Evolutionary conservation across 2,797 vertebrate species (phyloP), one percentile per base, ranked within the genome.

Genomic region (Eptatretus atami): DNA sequence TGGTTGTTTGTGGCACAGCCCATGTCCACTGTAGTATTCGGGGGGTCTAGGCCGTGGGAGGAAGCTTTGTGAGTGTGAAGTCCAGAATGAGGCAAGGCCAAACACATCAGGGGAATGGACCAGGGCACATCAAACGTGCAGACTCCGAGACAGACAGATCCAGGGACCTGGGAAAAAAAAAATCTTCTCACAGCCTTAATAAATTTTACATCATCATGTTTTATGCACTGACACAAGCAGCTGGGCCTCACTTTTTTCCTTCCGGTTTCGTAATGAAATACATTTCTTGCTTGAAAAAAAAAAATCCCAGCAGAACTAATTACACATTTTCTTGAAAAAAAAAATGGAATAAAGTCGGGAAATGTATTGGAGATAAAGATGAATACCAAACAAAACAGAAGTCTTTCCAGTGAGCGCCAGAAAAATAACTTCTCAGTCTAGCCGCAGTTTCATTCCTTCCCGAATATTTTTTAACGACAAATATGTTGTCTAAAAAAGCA

Each of bases 151-250:
- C 31, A 8, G 31, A 44, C 31, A 44, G 31, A 44, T 44, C 31
- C 31, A 44, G 31, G 31, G 31, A 44, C 6, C 31, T 44, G 31
- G 6, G 6, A 44, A 44, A 44, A 44, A 31, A 31, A 44, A 44
- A 44, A 44, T 44, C 31, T 44, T 44, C 31, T 44, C 31, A 44
- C 31, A 44, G 31, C 25, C 57, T 25, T 61, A 25, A 61, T 61
- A 61, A 61, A 61, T 61, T 61, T 61, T 61, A 61, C n/a, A 61
- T 61, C 57, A 25, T 61, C 57, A 61, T 61, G 57, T 61, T 61
- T 61, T n/a, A 61, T 61, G 57, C 57, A 12, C 57, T 61, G 57
- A 61, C 57, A 25, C n/a, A 25, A 61, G 25, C n/a, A 61, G 57
- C n/a, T 11, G 12, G n/a, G 57, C 57, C 10, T 61, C 12, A n/a